A percentile compares a stretch with the other conserved stretches of the same genome.
Conservation (phyloP, 2,888 invertebrate genomes). For the Ametastegia equiseti region DNA sequence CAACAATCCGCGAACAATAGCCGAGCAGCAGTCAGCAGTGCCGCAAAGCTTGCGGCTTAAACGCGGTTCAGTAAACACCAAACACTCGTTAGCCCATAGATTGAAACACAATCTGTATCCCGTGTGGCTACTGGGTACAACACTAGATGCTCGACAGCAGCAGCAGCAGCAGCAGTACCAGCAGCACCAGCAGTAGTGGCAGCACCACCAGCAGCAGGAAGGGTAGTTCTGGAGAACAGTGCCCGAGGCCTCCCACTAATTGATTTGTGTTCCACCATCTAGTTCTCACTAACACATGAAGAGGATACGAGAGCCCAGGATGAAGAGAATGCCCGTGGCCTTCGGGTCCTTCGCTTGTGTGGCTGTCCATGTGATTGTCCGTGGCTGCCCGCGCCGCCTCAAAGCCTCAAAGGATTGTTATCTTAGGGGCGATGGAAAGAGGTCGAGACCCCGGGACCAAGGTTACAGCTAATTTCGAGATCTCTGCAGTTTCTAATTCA, state of each 20-base stretch:
- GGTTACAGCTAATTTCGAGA: slow-evolving; percentile 60
- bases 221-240: slow-evolving; percentile 52
- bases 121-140: slow-evolving; percentile 54
- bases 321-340: slow-evolving; percentile 50
- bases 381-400: slow-evolving; percentile 54
- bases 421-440: slow-evolving; percentile 59
- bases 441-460: slow-evolving; percentile 53
- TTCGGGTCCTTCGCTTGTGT: slow-evolving; percentile 53
- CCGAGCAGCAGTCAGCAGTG: slow-evolving; percentile 45
- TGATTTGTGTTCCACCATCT: slow-evolving; percentile 70
- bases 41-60: slow-evolving; percentile 44
- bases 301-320: slow-evolving; percentile 50
- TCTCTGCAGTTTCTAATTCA: slow-evolving; percentile 55
- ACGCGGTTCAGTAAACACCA: slow-evolving; percentile 75
- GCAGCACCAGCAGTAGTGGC: too few relatives aligned
- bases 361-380: slow-evolving; percentile 55
- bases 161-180: slow-evolving; percentile 8
- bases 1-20: slow-evolving; percentile 44
- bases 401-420: slow-evolving; percentile 70
- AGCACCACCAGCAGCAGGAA: slow-evolving; percentile 14
- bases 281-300: slow-evolving; percentile 53
- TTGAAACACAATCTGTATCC: slow-evolving; percentile 74
- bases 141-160: slow-evolving; percentile 37
- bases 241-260: slow-evolving; percentile 68
- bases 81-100: slow-evolving; percentile 74